Percentiles rank a stretch among this genome's conserved stretches.
Conservation (phyloP, 2,888 invertebrate species). For the Euproctis similis region DNA sequence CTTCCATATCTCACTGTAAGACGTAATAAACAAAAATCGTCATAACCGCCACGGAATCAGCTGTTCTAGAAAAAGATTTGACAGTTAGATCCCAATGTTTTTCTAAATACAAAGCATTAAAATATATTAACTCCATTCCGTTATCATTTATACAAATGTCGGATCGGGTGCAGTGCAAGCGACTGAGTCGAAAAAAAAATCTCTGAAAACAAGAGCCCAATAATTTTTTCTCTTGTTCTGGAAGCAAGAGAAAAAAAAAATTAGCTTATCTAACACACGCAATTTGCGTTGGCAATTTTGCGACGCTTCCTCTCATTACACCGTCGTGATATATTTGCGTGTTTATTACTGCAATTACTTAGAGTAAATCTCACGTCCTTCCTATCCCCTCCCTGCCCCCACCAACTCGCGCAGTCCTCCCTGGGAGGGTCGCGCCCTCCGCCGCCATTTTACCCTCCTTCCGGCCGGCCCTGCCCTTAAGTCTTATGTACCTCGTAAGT, state of each 20-base stretch:
- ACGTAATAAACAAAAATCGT: too few species aligned
- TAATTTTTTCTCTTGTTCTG: slow-evolving; percentile 23
- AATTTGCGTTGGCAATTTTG: slow-evolving; percentile 73
- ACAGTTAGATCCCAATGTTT: too few species aligned
- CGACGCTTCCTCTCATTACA: slow-evolving; percentile 74
- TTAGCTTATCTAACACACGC: slow-evolving; percentile 74
- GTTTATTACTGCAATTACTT: slow-evolving; percentile 78
- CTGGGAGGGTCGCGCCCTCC: slow-evolving; percentile 67
- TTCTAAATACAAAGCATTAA: too few species aligned
- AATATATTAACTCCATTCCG: too few species aligned
- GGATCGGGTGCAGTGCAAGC: slow-evolving; percentile 20
- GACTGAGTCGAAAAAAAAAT: too few species aligned
- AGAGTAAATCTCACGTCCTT: slow-evolving; percentile 77
- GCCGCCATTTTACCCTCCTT: slow-evolving; percentile 71
- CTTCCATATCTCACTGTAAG: too few species aligned
- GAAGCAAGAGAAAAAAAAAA: slow-evolving; percentile 59
- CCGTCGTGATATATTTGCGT: slow-evolving; percentile 75
- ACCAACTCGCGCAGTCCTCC: slow-evolving; percentile 39
- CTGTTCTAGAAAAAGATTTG: too few species aligned
- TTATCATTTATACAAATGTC: slow-evolving; percentile 14
- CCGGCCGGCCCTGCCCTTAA: slow-evolving; percentile 74
- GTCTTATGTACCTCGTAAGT: slow-evolving; percentile 75
- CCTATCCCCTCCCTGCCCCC: too few species aligned
- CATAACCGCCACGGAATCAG: too few species aligned
- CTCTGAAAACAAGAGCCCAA: slow-evolving; percentile 22